Conservation (phyloP, 2,797 vertebrate genomes). For the Pipistrellus pipistrellus region DNA sequence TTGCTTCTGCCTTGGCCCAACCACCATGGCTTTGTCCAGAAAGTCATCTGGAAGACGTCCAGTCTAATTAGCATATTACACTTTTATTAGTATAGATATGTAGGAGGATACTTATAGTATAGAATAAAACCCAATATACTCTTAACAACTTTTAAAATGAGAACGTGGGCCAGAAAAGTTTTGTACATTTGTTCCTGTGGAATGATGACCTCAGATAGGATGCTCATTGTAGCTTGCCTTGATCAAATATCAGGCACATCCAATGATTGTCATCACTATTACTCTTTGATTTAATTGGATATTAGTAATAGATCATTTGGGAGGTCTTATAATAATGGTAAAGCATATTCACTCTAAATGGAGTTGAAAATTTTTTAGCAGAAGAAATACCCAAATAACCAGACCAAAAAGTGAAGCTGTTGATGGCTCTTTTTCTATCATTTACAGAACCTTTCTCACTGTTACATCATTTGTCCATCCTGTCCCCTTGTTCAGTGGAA, state of each 20-base stretch:
- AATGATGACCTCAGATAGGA: background rate
- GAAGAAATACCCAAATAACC: background rate
- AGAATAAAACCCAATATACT: background rate
- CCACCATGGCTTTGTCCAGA: too few species aligned
- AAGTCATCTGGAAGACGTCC: too few species aligned
- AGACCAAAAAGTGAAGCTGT: background rate
- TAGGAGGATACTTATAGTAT: background rate
- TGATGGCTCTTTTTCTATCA: background rate
- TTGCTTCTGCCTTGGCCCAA: too few species aligned
- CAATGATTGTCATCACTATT: background rate
- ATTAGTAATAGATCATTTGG: background rate
- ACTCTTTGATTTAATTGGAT: background rate
- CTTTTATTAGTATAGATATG: too few species aligned
- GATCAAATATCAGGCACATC: background rate
- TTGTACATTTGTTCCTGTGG: background rate
- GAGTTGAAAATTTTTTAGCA: background rate
- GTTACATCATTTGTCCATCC: background rate
- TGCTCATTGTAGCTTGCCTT: background rate
- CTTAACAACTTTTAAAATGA: constrained; percentile 4
- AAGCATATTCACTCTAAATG: background rate
- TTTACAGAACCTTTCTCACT: background rate
- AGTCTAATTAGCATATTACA: too few species aligned
- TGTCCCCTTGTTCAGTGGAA: background rate
- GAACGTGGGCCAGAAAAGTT: background rate
- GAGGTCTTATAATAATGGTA: background rate